Evolutionary conservation across 2,113 vertebrate genomes (phyloP).

Genomic region (Dasyprocta punctata): DNA sequence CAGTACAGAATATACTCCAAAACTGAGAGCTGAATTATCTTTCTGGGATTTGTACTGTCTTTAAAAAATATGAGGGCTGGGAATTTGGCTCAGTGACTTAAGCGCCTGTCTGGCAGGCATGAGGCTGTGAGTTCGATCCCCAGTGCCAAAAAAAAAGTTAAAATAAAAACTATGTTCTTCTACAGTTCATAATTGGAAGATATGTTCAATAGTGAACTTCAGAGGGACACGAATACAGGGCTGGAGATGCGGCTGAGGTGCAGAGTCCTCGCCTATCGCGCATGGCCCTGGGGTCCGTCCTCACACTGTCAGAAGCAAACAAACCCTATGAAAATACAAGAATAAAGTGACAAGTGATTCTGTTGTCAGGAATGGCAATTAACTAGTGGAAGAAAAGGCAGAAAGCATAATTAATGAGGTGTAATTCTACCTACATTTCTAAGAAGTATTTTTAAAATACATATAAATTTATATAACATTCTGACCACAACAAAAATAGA

Average conservation of each 20-base stretch:
- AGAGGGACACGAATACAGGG: background rate
- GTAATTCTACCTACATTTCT: background rate
- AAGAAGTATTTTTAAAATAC: background rate
- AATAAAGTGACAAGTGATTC: background rate
- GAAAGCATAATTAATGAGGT: background rate
- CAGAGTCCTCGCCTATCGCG: background rate
- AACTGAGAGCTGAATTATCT: background rate
- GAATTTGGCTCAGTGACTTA: too few relatives aligned
- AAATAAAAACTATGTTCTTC: background rate
- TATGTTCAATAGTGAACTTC: background rate
- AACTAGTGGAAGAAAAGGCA: background rate
- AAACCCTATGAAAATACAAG: background rate
- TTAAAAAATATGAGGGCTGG: too few relatives aligned
- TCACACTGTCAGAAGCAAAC: background rate
- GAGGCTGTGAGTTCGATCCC: too few relatives aligned
- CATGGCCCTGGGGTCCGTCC: background rate
- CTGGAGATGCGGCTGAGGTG: background rate
- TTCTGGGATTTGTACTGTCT: background rate
- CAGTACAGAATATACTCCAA: background rate
- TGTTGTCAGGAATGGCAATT: background rate
- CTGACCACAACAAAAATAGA: background rate
- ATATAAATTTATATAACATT: background rate
- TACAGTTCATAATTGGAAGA: background rate
- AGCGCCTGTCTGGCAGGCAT: too few relatives aligned
- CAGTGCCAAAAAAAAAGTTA: too few relatives aligned